Evolutionary conservation across 2,888 invertebrate genomes (phyloP).

Genomic region (Melitaea athalia): DNA sequence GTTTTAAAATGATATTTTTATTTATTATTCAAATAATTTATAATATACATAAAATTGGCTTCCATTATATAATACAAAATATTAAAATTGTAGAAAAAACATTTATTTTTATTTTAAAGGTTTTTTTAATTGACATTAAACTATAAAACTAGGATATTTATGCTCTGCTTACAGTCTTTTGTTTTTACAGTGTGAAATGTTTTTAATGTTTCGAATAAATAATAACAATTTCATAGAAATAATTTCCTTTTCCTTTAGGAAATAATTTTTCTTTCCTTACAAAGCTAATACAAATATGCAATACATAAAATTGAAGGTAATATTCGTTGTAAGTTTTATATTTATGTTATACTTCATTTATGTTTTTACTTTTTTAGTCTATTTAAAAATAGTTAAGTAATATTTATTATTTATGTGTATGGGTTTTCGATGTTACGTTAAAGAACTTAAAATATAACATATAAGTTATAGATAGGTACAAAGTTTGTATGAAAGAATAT

Average conservation of each 20-base stretch:
- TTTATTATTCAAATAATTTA: too few relatives aligned
- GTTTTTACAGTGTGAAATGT: too few relatives aligned
- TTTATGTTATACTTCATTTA: background rate
- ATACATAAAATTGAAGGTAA: background rate
- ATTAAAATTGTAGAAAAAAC: too few relatives aligned
- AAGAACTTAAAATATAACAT: background rate
- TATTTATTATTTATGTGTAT: background rate
- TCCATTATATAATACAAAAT: slow-evolving; percentile 5
- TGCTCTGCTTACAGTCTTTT: too few relatives aligned
- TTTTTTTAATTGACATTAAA: too few relatives aligned
- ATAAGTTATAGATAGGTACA: background rate
- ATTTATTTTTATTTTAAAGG: too few relatives aligned
- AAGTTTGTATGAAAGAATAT: background rate
- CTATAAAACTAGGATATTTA: too few relatives aligned
- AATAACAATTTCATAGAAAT: background rate
- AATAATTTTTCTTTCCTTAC: too few relatives aligned
- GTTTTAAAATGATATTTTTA: too few relatives aligned
- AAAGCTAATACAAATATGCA: background rate
- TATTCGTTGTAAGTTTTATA: slow-evolving; percentile 1
- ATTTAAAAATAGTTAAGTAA: background rate
- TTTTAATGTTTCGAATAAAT: too few relatives aligned
- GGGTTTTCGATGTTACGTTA: background rate
- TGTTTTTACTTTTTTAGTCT: background rate
- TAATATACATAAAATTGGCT: too few relatives aligned
- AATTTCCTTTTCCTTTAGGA: too few relatives aligned